phyloP scores from a whole-genome alignment of 92 coral and sea anemone genomes.

The Phymanthus crucifer region DNA sequence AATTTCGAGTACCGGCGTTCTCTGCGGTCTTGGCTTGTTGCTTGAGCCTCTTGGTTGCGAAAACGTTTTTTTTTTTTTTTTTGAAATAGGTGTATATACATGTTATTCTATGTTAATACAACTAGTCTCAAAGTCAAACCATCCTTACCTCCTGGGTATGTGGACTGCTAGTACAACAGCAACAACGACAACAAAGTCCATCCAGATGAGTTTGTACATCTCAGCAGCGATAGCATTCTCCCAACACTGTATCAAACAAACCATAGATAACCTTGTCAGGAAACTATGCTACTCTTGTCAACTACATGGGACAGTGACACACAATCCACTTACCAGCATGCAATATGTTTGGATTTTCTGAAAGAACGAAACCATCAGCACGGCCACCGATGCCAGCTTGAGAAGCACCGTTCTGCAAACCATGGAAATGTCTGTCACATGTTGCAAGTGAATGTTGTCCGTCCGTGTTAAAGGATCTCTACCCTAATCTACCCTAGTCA shows the following conservation, averaged over 20 bases:
- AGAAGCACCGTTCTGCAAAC: constrained; percentile 70
- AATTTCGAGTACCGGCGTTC: too few relatives aligned
- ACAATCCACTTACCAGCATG: constrained; percentile 78
- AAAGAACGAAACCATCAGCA: constrained; percentile 66
- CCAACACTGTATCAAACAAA: constrained; percentile 59
- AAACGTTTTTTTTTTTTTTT: too few relatives aligned
- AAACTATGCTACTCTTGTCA: not conserved
- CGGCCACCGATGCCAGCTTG: constrained; percentile 79
- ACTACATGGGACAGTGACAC: too few relatives aligned
- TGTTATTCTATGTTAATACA: too few relatives aligned
- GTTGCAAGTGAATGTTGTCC: too few relatives aligned
- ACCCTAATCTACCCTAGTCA: not conserved
- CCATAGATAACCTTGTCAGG: not conserved
- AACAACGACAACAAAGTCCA: constrained; percentile 66
- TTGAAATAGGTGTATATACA: too few relatives aligned
- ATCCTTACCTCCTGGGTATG: constrained; percentile 72
- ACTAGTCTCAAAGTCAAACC: too few relatives aligned
- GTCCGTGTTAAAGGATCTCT: not conserved
- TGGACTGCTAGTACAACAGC: constrained; percentile 59
- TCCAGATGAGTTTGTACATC: constrained; percentile 86
- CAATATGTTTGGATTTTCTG: constrained; percentile 63
- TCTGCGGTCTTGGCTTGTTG: too few relatives aligned
- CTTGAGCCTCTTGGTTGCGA: too few relatives aligned
- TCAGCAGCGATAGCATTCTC: constrained; percentile 88
- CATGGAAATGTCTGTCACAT: not conserved